Percentiles rank a stretch among this genome's conserved stretches.
Evolutionary conservation across 1,140 invertebrate species (phyloP).

Genomic region (Atta cephalotes): DNA sequence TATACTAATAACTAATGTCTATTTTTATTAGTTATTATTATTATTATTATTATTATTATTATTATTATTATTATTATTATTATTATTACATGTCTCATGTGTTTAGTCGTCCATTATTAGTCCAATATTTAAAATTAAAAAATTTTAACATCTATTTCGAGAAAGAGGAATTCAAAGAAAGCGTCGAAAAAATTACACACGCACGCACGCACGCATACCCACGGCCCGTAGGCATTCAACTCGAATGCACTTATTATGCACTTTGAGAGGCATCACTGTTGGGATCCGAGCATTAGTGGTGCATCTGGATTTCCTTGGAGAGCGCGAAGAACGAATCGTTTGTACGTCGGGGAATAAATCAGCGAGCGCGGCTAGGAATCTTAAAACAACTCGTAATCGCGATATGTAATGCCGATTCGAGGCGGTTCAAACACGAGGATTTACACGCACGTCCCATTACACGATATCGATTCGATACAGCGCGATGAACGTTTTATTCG

Average conservation of each 20-base stretch:
- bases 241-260: slow-evolving; percentile 49
- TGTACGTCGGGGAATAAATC: slow-evolving; percentile 43
- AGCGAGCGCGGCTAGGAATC: slow-evolving; percentile 29
- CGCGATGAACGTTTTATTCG: slow-evolving; percentile 34
- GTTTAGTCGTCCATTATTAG: neutral
- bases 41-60: no score
- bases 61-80: no score
- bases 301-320: slow-evolving; percentile 49
- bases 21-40: no score
- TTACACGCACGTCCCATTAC: slow-evolving; percentile 52
- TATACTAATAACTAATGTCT: no score
- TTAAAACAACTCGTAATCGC: slow-evolving; percentile 48
- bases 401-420: slow-evolving; percentile 42
- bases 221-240: slow-evolving; percentile 21
- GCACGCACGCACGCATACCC: neutral
- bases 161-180: neutral
- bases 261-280: slow-evolving; percentile 36
- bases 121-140: neutral
- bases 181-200: slow-evolving; percentile 1
- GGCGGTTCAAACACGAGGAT: slow-evolving; percentile 31
- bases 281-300: slow-evolving; percentile 38
- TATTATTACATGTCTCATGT: neutral
- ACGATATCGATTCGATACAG: slow-evolving; percentile 47
- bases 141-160: neutral
- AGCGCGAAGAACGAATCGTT: slow-evolving; percentile 52